phyloP scores from a whole-genome alignment of 1,140 invertebrate species.

The Drosophila nannoptera region DNA sequence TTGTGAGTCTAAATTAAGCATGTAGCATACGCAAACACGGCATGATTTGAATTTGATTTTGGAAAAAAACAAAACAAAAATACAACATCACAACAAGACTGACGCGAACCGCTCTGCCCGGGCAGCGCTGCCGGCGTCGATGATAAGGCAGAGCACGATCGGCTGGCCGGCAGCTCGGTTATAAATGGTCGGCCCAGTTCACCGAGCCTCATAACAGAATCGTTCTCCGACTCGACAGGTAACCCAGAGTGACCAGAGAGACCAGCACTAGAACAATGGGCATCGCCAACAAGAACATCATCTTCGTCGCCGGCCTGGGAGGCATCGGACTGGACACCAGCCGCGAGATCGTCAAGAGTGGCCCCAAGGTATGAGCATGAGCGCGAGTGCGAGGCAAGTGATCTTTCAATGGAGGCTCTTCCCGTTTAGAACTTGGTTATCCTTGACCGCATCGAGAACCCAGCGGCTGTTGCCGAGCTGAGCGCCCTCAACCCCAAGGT shows the following conservation, averaged over 20 bases:
- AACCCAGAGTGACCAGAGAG: conserved; percentile 6
- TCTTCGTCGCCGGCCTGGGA: conserved; percentile 72
- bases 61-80: conserved; percentile 25
- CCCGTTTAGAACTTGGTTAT: conserved; percentile 59
- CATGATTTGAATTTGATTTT: conserved; percentile 9
- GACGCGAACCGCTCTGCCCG: neutral
- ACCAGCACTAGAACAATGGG: conserved; percentile 41
- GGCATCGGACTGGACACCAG: conserved; percentile 71
- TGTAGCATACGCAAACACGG: conserved; percentile 35
- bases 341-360: conserved; percentile 54
- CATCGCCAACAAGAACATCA: conserved; percentile 68
- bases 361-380: conserved; percentile 46
- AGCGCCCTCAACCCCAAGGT: conserved; percentile 68
- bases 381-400: neutral
- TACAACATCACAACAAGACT: conserved; percentile 2
- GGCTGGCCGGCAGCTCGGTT: conserved; percentile 27
- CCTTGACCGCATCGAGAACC: conserved; percentile 69
- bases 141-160: conserved; percentile 27
- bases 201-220: conserved; percentile 21
- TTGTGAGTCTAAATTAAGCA: conserved; percentile 24
- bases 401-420: neutral
- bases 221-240: conserved; percentile 36
- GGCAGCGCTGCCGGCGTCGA: neutral
- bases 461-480: conserved; percentile 58
- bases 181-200: conserved; percentile 51